These are phyloP conservation scores for Hemistola chrysoprasaria DNA, from an alignment of 2,888 invertebrate species.

Conservation along the genomic window DNA sequence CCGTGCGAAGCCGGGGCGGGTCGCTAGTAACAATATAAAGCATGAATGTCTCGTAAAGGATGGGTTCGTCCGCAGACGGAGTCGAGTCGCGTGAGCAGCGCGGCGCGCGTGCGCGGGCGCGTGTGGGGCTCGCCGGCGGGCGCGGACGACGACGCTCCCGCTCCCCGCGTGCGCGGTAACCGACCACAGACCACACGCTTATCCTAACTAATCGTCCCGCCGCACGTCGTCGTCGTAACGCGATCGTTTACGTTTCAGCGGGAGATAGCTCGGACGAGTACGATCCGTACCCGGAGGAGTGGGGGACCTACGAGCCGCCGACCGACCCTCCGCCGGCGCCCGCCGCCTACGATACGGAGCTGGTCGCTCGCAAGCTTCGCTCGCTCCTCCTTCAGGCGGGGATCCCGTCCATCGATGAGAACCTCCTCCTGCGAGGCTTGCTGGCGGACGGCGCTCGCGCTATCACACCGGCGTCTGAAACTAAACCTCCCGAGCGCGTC, in stretches of 20 bases:
- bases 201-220: constrained; percentile 21
- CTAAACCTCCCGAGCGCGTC: constrained; percentile 3
- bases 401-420: constrained; percentile 55
- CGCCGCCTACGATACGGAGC: constrained; percentile 36
- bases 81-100: constrained; percentile 48
- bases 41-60: not conserved
- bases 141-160: constrained; percentile 66
- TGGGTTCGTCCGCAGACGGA: constrained; percentile 44
- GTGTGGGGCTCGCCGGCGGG: constrained; percentile 75
- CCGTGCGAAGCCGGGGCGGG: no score
- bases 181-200: constrained; percentile 40
- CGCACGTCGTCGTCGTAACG: constrained; percentile 58
- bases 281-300: constrained; percentile 59
- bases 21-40: no score
- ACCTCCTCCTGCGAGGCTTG: constrained; percentile 56
- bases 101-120: constrained; percentile 63
- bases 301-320: constrained; percentile 51
- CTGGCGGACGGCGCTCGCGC: constrained; percentile 27
- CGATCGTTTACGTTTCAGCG: constrained; percentile 76
- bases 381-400: constrained; percentile 57
- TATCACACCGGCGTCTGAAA: not conserved
- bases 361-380: constrained; percentile 59
- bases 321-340: constrained; percentile 26
- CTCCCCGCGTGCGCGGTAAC: constrained; percentile 72
- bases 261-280: constrained; percentile 78